Evolutionary conservation across 2,888 invertebrate genomes (phyloP), one percentile per base, ranked within the genome.

Genomic region (Melieria picta): DNA sequence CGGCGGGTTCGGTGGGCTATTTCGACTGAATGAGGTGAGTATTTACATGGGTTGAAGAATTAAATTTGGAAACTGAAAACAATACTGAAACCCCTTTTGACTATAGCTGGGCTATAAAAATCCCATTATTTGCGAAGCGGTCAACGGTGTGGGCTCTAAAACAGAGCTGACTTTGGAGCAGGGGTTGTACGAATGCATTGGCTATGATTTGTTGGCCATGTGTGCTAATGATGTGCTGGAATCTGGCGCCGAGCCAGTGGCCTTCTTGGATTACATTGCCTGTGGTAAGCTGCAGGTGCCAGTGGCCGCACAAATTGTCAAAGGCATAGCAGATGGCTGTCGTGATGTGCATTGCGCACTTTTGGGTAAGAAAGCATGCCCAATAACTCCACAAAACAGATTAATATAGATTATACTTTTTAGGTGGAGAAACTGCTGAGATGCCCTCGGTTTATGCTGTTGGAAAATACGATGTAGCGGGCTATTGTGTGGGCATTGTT

Each of bases 81-180:
- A 65, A 65, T n/a, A 43, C 9, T 52, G 5, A 43, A 9, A 10
- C 13, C n/a, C n/a, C 5, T 65, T 52, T 9, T 5, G 3, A 5
- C 4, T 50, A 11, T 60, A 83, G 83, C 70, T 82, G 4, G 80
- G 81, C 13, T 91, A 92, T 77, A 90, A 90, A 77, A 94, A 96
- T 84, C 96, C 98, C 0, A 89, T 98, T 30, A 88, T 99, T 1
- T 96, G 98, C 13, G 95, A 97, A 75, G 96, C 97, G 1, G 96
- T 97, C 0, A 98, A 98, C 82, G 99, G 99, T 0, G 98, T 99
- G 57, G 98, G 99, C 1, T 97, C 98, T 5, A 99, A 99, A 87
- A 89, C 99, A 2, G 96, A 96, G 89, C 91, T 98, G 78, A 96
- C 98, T 0, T 91, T 96, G 82, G 90, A 90, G 72, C 91, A 92